Conservation (phyloP, 2,113 vertebrate genomes). For the Peromyscus leucopus region DNA sequence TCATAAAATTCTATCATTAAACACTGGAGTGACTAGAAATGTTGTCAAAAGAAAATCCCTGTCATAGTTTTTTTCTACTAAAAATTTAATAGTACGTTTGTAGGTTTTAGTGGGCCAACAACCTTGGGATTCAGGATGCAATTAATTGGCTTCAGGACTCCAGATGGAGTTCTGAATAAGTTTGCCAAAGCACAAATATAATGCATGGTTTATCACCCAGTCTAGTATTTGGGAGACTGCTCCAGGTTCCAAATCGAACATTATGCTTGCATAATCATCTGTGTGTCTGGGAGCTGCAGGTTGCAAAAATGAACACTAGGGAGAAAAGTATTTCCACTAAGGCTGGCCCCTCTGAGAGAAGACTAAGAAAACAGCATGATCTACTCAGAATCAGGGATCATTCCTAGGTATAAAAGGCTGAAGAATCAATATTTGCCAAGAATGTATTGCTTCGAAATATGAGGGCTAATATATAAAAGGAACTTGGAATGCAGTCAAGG, state of each 20-base stretch:
- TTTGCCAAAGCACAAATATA: constrained; percentile 25
- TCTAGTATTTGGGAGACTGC: not conserved
- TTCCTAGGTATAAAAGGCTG: not conserved
- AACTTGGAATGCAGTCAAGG: not conserved
- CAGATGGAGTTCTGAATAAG: constrained; percentile 2
- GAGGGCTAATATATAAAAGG: not conserved
- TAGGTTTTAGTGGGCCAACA: not conserved
- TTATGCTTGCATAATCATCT: not conserved
- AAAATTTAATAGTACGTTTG: constrained; percentile 49
- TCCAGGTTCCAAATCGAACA: not conserved
- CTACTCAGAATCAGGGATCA: not conserved
- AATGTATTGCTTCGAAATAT: not conserved
- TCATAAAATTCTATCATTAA: constrained; percentile 10
- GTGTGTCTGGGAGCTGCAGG: not conserved
- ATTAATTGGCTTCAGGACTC: constrained; percentile 55
- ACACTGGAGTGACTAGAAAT: not conserved
- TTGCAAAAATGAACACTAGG: not conserved
- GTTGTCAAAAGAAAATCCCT: constrained; percentile 46
- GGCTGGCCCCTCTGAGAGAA: not conserved
- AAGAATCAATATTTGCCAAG: not conserved
- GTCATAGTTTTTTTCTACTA: constrained; percentile 7
- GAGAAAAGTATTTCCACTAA: not conserved
- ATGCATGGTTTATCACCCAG: not conserved
- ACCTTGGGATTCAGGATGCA: not conserved
- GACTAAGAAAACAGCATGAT: too few relatives aligned